Conservation (phyloP, 2,888 invertebrate genomes). For the Himalopsyche tibetana region DNA sequence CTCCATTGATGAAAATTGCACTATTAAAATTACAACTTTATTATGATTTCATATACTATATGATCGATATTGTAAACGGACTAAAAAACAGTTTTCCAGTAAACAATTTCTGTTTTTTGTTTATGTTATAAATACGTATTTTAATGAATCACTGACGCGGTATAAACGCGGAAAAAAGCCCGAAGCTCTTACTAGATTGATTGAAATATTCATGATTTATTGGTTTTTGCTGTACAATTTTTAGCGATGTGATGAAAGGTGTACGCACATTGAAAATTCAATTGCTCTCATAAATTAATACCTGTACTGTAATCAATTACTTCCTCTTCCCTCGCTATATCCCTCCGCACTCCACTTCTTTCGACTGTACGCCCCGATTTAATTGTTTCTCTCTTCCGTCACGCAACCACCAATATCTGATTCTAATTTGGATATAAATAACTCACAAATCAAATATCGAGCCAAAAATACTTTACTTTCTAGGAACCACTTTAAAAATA, state of each 20-base stretch:
- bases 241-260: neutral
- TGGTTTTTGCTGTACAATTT: neutral
- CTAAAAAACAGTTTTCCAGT: no score
- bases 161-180: neutral
- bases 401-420: constrained; percentile 17
- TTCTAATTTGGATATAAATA: neutral
- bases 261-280: constrained; percentile 27
- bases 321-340: neutral
- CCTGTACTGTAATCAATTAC: constrained; percentile 32
- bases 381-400: constrained; percentile 22
- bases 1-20: no score
- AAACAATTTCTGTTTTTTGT: no score
- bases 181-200: neutral
- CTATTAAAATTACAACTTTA: no score
- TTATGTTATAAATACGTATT: no score
- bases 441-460: no score
- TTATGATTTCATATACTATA: no score
- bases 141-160: no score
- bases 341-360: neutral
- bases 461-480: no score
- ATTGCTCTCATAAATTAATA: constrained; percentile 37
- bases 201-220: neutral
- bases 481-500: no score
- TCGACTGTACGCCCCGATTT: neutral
- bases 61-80: no score